Base-by-base conservation (phyloP, 2,797 vertebrate genomes). In the Pseudomugil gertrudae region DNA sequence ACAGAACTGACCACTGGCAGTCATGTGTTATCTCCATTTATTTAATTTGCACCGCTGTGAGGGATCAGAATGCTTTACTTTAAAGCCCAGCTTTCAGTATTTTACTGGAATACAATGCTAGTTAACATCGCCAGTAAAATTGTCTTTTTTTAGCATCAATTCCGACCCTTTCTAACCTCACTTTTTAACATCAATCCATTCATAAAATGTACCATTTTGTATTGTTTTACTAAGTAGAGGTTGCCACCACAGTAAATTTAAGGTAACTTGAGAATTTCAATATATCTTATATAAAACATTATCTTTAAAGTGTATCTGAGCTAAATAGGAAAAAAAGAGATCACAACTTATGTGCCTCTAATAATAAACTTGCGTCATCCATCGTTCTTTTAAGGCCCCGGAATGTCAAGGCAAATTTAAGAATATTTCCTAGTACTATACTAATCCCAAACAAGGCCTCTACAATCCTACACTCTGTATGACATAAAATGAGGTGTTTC, bases 21-120 rank as follows among this genome's bases (percentile, higher is more conserved):
- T 84, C 78, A 80, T 72, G 69, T 80, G 81, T 15, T 43, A 47
- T 13, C 68, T 21, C 57, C 9, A 55, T 57, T 67, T 35, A 68
- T 3, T 40, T 21, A 7, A 69, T 60, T 15, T 64, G 17, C 57
- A 45, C 33, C 26, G 58, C 47, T 56, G 2, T 58, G 7, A 57
- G 19, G 15, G 3, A 59, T 67, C 11, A 5, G 3, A 21, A 69
- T 17, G 9, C 17, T 62, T n/a, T 59, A 30, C 60, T 6, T 61
- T n/a, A 10, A 65, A 33, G n/a, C 17, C 13, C 19, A 63, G 32
- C 55, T 56, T 48, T 62, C 2, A 56, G 15, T 24, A 72, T 54
- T 10, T 59, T 4, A 21, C 26, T 59, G 62, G 29, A 50, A 60
- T 26, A 40, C 15, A 56, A 73, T 40, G 4, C 17, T 0, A 54